Evolutionary conservation across 2,797 vertebrate genomes (phyloP), one percentile per base, ranked within the genome.

Genomic region (Pempheris klunzingeri): DNA sequence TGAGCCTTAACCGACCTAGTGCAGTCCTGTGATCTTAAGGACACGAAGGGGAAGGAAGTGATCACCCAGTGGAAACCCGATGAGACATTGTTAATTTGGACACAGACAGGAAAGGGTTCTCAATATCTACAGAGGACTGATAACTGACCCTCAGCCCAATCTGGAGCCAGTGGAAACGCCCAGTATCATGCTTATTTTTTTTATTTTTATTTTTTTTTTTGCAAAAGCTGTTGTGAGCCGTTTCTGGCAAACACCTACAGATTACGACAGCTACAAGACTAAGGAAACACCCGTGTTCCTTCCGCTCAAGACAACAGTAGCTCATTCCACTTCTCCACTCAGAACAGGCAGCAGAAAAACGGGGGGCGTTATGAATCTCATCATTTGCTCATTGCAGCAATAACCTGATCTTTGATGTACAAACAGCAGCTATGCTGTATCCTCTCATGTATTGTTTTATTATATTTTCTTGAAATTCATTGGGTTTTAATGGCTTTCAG

Each of bases 401-500:
- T 17, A 14, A 57, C 46, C 20, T 66, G 55, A 52, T 72, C 49
- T 70, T 62, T 50, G 47, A 60, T 73, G 66, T 59, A 66, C 61
- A 74, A 69, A 76, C 50, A 69, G 50, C 79, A 39, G 46, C 78
- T 76, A 43, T 55, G 57, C 77, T 54, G 47, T 47, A 17, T 71
- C 39, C 71, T 57, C n/a, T 53, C 22, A 6, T 67, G 54, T 81
- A 54, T 74, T 52, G 28, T 79, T 86, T 81, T 72, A 74, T 86
- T 74, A n/a, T 52, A 43, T 69, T 66, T 43, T 77, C 63, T 69
- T 64, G 22, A 84, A 54, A 78, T 83, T 75, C 1, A 32, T 81
- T 69, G 20, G 64, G 55, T 81, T 75, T 57, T 14, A 65, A 84
- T 83, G 82, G 84, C 69, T 90, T 91, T 86, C 52, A 75, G 63